phyloP scores from a whole-genome alignment of 1,140 invertebrate species.

The Copidosoma floridanum region DNA sequence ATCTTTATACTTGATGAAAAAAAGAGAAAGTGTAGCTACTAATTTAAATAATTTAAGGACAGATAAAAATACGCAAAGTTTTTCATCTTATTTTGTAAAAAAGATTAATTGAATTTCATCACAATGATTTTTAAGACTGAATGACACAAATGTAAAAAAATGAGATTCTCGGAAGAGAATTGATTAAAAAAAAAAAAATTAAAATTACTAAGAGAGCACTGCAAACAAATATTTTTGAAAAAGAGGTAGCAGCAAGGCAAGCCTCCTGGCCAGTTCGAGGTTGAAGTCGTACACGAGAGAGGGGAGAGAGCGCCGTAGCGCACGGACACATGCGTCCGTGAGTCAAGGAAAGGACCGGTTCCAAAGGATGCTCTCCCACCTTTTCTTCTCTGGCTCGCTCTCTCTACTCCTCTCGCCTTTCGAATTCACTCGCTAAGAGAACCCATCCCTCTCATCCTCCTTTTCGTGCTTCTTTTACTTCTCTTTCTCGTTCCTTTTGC shows the following conservation, averaged over 20 bases:
- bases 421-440: constrained; percentile 23
- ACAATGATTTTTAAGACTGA: no score
- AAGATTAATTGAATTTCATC: no score
- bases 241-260: constrained; percentile 12
- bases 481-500: constrained; percentile 13
- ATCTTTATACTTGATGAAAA: no score
- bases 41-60: no score
- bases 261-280: constrained; percentile 34
- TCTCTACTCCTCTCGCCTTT: constrained; percentile 17
- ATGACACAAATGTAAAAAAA: no score
- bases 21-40: no score
- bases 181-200: not conserved
- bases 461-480: constrained; percentile 12
- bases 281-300: constrained; percentile 12
- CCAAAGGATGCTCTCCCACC: constrained; percentile 50
- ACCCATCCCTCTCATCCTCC: constrained; percentile 20
- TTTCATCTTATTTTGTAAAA: no score
- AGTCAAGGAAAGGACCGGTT: constrained; percentile 50
- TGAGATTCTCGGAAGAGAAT: not conserved
- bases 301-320: not conserved
- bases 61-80: no score
- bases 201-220: no score
- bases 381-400: constrained; percentile 31
- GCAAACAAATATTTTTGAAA: constrained; percentile 6
- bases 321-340: constrained; percentile 18